Evolutionary conservation across 2,888 invertebrate genomes (phyloP).

Genomic region (Diadegma fenestrale): DNA sequence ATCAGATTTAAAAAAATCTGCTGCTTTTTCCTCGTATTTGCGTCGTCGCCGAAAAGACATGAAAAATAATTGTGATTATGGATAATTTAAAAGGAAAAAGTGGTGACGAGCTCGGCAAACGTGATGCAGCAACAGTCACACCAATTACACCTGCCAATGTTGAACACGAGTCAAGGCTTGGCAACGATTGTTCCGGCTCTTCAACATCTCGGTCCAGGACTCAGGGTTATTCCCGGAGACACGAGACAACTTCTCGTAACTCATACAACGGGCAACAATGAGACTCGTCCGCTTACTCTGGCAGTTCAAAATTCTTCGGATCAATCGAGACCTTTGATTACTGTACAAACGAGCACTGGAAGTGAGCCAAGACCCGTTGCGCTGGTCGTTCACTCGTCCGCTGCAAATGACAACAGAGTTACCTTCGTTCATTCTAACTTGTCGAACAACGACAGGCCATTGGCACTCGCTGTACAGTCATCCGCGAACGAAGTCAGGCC

Average conservation of each 20-base stretch:
- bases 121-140: conserved; percentile 78
- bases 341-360: conserved; percentile 82
- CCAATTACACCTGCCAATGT: conserved; percentile 83
- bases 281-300: conserved; percentile 79
- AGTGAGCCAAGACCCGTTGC: conserved; percentile 83
- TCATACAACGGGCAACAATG: conserved; percentile 80
- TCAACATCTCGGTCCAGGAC: conserved; percentile 82
- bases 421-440: conserved; percentile 83
- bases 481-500: conserved; percentile 82
- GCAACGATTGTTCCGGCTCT: conserved; percentile 83
- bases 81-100: conserved; percentile 77
- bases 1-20: not conserved
- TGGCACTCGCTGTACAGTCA: conserved; percentile 84
- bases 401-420: conserved; percentile 83
- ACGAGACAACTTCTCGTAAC: conserved; percentile 82
- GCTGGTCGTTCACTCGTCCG: conserved; percentile 82
- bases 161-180: conserved; percentile 82
- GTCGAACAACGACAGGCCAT: conserved; percentile 82
- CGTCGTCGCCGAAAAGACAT: not conserved
- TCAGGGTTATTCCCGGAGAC: conserved; percentile 82
- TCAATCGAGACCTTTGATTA: conserved; percentile 80
- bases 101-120: conserved; percentile 76
- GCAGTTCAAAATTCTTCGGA: conserved; percentile 80
- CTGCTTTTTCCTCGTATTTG: no score
- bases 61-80: not conserved